phyloP scores from a whole-genome alignment of 2,113 vertebrate species.

The Benitochromis conjunctus region DNA sequence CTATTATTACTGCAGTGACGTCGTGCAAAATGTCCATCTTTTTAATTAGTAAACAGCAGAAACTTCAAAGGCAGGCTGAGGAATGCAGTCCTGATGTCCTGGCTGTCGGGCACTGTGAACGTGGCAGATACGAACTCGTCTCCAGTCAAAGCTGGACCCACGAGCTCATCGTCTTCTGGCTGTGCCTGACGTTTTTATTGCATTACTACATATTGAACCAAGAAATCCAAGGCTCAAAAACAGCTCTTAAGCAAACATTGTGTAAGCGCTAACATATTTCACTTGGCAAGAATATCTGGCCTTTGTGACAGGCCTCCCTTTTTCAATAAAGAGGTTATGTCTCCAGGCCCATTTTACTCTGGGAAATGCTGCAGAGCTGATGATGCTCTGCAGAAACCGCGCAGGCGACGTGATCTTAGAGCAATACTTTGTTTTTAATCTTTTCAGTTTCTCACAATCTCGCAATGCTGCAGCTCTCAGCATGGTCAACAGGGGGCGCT shows the following conservation, averaged over 20 bases:
- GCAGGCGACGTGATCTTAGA: not conserved
- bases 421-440: not conserved
- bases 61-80: slow-evolving; percentile 32
- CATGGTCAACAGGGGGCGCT: slow-evolving; percentile 37
- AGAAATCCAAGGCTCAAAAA: slow-evolving; percentile 33
- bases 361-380: not conserved
- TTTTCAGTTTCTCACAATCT: not conserved
- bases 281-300: slow-evolving; percentile 34
- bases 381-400: not conserved
- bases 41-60: slow-evolving; percentile 4
- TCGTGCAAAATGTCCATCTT: not conserved
- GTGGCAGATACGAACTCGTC: not conserved
- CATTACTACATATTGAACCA: not conserved
- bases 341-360: not conserved
- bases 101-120: not conserved
- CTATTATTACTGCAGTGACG: not conserved
- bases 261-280: slow-evolving; percentile 39
- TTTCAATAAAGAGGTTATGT: not conserved
- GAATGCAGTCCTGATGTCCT: slow-evolving; percentile 16
- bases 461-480: not conserved
- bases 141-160: not conserved
- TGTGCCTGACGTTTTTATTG: not conserved
- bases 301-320: slow-evolving; percentile 7
- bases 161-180: not conserved
- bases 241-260: slow-evolving; percentile 30